Evolutionary conservation across 2,797 vertebrate genomes (phyloP), one percentile per base, ranked within the genome.

Genomic region (Clarias laeviceps): DNA sequence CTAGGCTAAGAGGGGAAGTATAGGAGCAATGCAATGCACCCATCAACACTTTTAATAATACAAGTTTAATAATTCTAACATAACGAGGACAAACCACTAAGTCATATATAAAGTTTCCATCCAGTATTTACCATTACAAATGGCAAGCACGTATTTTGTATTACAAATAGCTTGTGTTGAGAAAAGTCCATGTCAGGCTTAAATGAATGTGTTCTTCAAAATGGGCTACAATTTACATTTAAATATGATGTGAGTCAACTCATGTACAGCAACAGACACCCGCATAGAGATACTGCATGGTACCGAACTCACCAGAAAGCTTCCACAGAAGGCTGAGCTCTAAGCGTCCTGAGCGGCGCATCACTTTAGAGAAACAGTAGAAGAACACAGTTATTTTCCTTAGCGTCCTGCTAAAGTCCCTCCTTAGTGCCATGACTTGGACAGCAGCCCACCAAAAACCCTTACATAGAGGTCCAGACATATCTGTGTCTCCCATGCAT

Each of bases 261-360:
- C 18, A 54, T 40, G 40, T 27, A 61, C 24, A 40, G 32, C 14
- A 61, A 5, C 3, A 3, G 20, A 70, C 29, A 83, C 45, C 27
- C 64, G 37, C n/a, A 59, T 64, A 45, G 22, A 80, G 77, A 17
- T 27, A 6, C 6, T 5, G 37, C 20, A 54, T n/a, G 5, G 77
- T 70, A 18, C 37, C 59, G 14, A 27, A 91, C 95, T 94, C 92
- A 96, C 95, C 95, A 0, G 93, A 90, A 85, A 69, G 90, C 69
- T 86, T 93, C 94, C 93, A 94, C 72, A 94, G 88, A 84, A 91
- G 89, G n/a, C 91, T 69, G 81, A 95, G 89, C 50, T 95, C 94
- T 92, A 94, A 89, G 0, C 88, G 88, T 4, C 94, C 90, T 0
- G 92, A 93, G 70, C 90, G 89, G 0, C 90, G 88, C 88, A 93